Evolutionary conservation across 2,888 invertebrate species (phyloP).

Genomic region (Macrophya alboannulata): DNA sequence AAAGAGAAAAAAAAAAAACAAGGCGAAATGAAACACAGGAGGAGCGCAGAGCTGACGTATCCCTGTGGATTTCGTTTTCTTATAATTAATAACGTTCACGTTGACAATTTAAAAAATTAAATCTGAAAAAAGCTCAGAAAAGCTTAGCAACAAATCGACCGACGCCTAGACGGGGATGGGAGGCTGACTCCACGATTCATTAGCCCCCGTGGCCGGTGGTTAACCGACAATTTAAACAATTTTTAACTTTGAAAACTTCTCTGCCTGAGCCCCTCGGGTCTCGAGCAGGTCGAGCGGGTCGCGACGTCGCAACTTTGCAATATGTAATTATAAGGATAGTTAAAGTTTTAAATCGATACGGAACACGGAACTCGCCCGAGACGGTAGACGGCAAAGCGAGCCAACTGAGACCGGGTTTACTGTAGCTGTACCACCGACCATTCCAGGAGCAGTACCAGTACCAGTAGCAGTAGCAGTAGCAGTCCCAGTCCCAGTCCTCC

Average conservation of each 20-base stretch:
- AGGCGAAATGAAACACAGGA: constrained; percentile 10
- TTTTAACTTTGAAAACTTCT: constrained; percentile 76
- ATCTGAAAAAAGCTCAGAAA: constrained; percentile 12
- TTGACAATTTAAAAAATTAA: constrained; percentile 59
- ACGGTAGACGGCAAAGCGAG: constrained; percentile 44
- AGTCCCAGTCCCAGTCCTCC: background rate
- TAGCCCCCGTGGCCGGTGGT: constrained; percentile 76
- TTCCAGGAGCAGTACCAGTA: background rate
- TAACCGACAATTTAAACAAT: constrained; percentile 78
- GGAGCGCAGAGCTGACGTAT: background rate
- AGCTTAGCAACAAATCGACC: constrained; percentile 19
- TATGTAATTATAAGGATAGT: constrained; percentile 77
- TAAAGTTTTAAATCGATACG: constrained; percentile 76
- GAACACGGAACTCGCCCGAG: constrained; percentile 63
- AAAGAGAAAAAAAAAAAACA: background rate
- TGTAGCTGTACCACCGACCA: background rate
- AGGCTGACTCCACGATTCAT: constrained; percentile 73
- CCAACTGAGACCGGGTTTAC: constrained; percentile 48
- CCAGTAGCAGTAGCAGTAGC: background rate
- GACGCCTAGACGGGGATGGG: constrained; percentile 58
- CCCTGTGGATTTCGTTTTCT: constrained; percentile 66
- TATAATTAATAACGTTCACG: constrained; percentile 67
- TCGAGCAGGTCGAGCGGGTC: constrained; percentile 53
- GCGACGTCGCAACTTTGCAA: constrained; percentile 71
- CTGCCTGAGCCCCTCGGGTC: constrained; percentile 47